These are phyloP conservation scores for Hyperoplus lanceolatus DNA, from an alignment of 2,797 vertebrate species.

Conservation along the genomic window DNA sequence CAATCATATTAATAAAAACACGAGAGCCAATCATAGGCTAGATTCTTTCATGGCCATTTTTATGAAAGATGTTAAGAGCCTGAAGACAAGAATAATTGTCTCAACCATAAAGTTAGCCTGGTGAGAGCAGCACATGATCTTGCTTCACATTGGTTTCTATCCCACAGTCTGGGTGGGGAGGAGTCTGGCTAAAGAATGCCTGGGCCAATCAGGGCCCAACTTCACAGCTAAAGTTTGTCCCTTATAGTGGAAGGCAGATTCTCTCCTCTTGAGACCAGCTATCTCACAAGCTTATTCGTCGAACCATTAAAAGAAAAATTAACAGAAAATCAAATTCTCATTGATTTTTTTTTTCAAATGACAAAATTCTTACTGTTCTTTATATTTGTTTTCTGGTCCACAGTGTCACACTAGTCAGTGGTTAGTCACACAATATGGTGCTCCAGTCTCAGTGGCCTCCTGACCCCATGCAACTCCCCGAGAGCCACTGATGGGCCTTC, in stretches of 20 bases:
- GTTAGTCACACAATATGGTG: background rate
- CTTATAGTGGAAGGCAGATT: too few species aligned
- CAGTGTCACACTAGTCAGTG: conserved; percentile 7
- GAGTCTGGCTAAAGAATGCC: too few species aligned
- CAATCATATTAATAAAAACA: background rate
- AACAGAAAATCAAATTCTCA: background rate
- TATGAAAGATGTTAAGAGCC: background rate
- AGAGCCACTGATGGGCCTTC: conserved; percentile 58
- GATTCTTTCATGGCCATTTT: background rate
- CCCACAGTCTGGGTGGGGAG: too few species aligned
- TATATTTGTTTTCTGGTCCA: background rate
- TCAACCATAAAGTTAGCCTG: background rate
- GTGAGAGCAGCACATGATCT: too few species aligned
- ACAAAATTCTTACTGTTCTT: too few species aligned
- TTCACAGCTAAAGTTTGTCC: too few species aligned
- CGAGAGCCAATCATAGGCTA: conserved; percentile 10
- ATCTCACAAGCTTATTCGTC: too few species aligned
- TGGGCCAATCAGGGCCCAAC: too few species aligned
- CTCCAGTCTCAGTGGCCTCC: conserved; percentile 36
- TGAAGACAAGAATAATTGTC: background rate
- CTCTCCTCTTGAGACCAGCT: too few species aligned
- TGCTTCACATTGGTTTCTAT: too few species aligned
- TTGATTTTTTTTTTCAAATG: background rate
- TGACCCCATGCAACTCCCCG: conserved; percentile 52
- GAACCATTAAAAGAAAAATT: background rate